Base-by-base conservation (phyloP, 1,140 invertebrate species). In the Wasmannia auropunctata region DNA sequence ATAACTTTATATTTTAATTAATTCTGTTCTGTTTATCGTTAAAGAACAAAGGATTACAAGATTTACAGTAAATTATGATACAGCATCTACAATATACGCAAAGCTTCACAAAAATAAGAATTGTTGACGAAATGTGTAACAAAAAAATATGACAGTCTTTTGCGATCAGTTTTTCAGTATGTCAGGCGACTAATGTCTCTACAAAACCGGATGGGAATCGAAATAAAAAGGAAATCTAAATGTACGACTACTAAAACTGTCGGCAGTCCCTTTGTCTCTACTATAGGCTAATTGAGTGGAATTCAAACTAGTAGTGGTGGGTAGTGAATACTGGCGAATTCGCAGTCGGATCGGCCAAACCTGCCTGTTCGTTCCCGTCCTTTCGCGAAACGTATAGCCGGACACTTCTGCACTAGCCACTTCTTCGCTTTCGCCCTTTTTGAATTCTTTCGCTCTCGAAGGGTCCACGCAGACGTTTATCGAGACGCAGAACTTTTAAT, bases 191-290 rank as follows among this genome's bases (percentile, higher is more conserved):
- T 49, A 63, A 28, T 70, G 65, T 79, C 49, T 72, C 51, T 40
- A n/a, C n/a, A n/a, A n/a, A 65, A 37, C 40, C 81, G 40, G 43
- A 56, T 34, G 56, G 65, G 54, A 49, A 37, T 31, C 2, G 7
- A 16, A 40, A 60, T 60, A 81, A 51, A 85, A 84, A 60, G 40
- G 22, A 51, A 56, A 65, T 46, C 43, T 62, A 43, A 83, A 67
- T 77, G 63, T n/a, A n/a, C 28, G 75, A 43, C 67, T 86, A 75
- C 56, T 80, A 87, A 90, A 87, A 85, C 69, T 51, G 76, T 87
- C 88, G 88, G 89, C 75, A 88, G 70, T 49, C 65, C 79, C 87
- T 91, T 91, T 88, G 87, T 87, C 87, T 91, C 85, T 87, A 74
- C 85, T 51, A 43, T 56, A 76, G 37, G 80, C 85, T 91, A 91